Base-by-base conservation (phyloP, 2,797 vertebrate genomes). In the Acanthurus tractus region DNA sequence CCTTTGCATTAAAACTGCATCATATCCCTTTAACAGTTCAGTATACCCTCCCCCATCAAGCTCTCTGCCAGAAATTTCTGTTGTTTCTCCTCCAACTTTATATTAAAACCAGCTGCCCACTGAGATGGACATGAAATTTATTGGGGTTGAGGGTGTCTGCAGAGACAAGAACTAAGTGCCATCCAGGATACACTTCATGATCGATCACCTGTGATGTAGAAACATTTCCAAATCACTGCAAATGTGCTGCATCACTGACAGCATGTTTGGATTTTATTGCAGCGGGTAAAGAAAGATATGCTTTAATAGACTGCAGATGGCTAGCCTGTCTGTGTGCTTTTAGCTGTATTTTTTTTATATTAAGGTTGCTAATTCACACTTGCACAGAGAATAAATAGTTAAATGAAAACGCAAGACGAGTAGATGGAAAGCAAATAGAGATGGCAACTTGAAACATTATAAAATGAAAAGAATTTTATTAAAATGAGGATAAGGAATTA, bases 61-160 rank as follows among this genome's bases (percentile, higher is more conserved):
- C 66, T 53, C 42, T 6, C 63, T 71, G 58, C 76, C 86, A 88
- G 78, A 70, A 62, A 68, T 70, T 63, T 75, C 49, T n/a, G 58
- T 25, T 83, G 74, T 84, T 63, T 53, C n/a, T 73, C 50, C 36
- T 86, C 85, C 88, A 87, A 65, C 12, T 68, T 42, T 25, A 83
- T 88, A 89, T 84, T 45, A 69, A 73, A 74, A 79, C 63, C 88
- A 86, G 70, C 62, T 84, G 79, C 78, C 77, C 38, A 50, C 17
- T 62, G 66, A 53, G 17, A 50, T 45, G 46, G 57, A 66, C 68
- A 17, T 73, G 20, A 77, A 72, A 78, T 82, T 64, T 72, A 76
- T 81, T 48, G 49, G 57, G 63, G 40, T 61, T 8, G 49, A 68
- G 54, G 63, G 53, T 46, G 46, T 77, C 63, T 53, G 55, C 54